phyloP scores from a whole-genome alignment of 1,140 invertebrate genomes.

The Campoletis sonorensis region DNA sequence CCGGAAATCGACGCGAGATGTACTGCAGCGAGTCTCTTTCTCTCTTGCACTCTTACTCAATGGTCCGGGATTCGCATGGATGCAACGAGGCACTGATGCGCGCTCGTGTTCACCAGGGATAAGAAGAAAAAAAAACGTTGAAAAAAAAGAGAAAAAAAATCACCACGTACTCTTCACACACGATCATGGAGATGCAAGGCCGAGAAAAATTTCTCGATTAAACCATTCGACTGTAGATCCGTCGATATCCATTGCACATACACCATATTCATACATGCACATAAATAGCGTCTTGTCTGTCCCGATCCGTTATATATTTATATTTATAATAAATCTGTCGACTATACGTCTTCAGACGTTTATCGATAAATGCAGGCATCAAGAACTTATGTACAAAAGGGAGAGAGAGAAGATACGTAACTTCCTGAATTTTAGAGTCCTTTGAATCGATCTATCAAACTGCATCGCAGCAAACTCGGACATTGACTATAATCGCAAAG shows the following conservation, averaged over 20 bases:
- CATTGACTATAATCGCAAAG: neutral
- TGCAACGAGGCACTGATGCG: slow-evolving; percentile 13
- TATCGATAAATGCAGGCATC: slow-evolving; percentile 5
- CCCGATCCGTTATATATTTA: too few species aligned
- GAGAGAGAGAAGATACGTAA: slow-evolving; percentile 1
- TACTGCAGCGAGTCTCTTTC: slow-evolving; percentile 32
- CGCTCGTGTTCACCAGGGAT: slow-evolving; percentile 11
- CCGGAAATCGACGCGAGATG: slow-evolving; percentile 39
- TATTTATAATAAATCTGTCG: slow-evolving; percentile 19
- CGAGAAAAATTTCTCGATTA: slow-evolving; percentile 45
- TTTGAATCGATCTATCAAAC: slow-evolving; percentile 20
- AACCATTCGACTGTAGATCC: slow-evolving; percentile 20
- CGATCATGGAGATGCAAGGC: slow-evolving; percentile 40
- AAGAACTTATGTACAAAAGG: neutral
- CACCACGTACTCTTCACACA: slow-evolving; percentile 36
- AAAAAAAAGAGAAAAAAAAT: too few species aligned
- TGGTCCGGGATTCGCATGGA: slow-evolving; percentile 12
- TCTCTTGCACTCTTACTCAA: slow-evolving; percentile 12
- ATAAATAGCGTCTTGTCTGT: too few species aligned
- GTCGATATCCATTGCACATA: slow-evolving; percentile 27
- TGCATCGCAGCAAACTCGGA: slow-evolving; percentile 17
- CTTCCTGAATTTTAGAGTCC: slow-evolving; percentile 39
- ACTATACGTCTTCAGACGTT: slow-evolving; percentile 20
- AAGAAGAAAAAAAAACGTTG: neutral
- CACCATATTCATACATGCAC: too few species aligned